Evolutionary conservation across 2,888 invertebrate species (phyloP).

Genomic region (Dynastes grantii): DNA sequence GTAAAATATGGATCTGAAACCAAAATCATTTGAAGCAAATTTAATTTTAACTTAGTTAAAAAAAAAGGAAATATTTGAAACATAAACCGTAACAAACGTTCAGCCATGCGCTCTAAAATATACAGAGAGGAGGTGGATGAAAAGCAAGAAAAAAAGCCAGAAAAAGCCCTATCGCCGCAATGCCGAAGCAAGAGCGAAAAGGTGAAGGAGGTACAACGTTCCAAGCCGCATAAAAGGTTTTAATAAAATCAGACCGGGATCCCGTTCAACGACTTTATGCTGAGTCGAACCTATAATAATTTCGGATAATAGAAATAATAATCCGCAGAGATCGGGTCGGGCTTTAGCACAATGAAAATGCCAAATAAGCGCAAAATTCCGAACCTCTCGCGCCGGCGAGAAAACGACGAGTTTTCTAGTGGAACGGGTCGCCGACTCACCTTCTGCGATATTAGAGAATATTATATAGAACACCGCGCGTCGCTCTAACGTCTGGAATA

Average conservation of each 20-base stretch:
- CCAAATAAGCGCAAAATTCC: slow-evolving; percentile 58
- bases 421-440: too few relatives aligned
- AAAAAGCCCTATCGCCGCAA: slow-evolving; percentile 3
- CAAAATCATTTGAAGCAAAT: too few relatives aligned
- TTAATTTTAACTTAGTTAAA: too few relatives aligned
- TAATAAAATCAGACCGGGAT: slow-evolving; percentile 35
- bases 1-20: too few relatives aligned
- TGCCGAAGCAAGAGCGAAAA: background rate
- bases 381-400: slow-evolving; percentile 1
- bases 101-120: too few relatives aligned
- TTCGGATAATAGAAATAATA: slow-evolving; percentile 58
- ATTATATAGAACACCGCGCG: too few relatives aligned
- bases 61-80: too few relatives aligned
- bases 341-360: slow-evolving; percentile 57
- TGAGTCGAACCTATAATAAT: slow-evolving; percentile 55
- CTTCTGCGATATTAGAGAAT: too few relatives aligned
- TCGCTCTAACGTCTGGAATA: background rate
- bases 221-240: slow-evolving; percentile 36
- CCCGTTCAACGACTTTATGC: slow-evolving; percentile 47
- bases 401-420: background rate
- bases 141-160: background rate
- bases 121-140: too few relatives aligned
- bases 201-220: background rate
- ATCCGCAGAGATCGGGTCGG: slow-evolving; percentile 50
- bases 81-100: too few relatives aligned